Base-by-base conservation (phyloP, 1,140 invertebrate species). In the Phortica variegata region DNA sequence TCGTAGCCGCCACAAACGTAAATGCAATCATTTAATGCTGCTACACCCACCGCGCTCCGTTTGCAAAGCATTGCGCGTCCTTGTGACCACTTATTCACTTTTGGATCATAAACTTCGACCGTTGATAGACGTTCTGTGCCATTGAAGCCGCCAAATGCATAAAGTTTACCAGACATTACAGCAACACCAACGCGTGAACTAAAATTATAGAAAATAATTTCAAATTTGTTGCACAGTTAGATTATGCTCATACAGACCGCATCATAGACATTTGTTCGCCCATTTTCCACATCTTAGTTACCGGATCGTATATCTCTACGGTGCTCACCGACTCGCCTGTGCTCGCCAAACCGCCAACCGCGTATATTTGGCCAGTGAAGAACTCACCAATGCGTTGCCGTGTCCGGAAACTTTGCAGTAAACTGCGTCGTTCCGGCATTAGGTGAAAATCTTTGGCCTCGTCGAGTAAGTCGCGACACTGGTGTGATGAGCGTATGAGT, bases 1-100 rank as follows among this genome's bases (percentile, higher is more conserved):
- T 93, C 90, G 59, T 92, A 89, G 18, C 90, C 91, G n/a, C 90
- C 90, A 75, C 90, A 93, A 2, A 93, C 90, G 66, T 93, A 94
- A 36, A 95, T 79, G 54, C 84, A 81, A 65, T 88, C 85, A 63
- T 88, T 86, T 15, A 93, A 69, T 5, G 89, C 82, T n/a, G 89
- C 86, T n/a, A 89, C 89, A 19, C 90, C 91, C 7, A 92, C 83
- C 40, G 91, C 91, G 81, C 90, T 75, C 31, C 90, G 76, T 79
- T 90, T 91, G 66, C 85, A 90, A 52, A 87, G 84, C 91, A 93
- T 93, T 1, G 87, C 80, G 17, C 87, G 81, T 3, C 93, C 88
- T 56, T 85, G 82, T 44, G 83, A 85, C 93, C 93, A 95, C 48
- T 79, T 80, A 61, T 85, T 84, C 34, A 79, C 79, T 16, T 79